phyloP scores from a whole-genome alignment of 1,140 invertebrate genomes.

The Heliconius congener region DNA sequence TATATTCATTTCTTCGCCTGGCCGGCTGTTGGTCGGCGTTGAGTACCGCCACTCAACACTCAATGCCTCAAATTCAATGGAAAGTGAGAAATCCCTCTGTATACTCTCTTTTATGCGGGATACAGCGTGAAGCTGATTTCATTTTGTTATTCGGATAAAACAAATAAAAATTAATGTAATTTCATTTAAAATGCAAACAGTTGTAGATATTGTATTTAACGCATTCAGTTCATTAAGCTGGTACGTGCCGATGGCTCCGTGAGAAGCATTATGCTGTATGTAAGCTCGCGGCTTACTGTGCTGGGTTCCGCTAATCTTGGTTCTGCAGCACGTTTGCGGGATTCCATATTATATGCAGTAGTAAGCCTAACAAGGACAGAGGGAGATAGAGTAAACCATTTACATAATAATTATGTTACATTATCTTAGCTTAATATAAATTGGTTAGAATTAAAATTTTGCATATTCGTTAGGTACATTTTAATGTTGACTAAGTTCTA shows the following conservation, averaged over 20 bases:
- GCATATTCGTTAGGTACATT: no score
- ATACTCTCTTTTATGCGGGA: no score
- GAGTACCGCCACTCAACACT: no score
- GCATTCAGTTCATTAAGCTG: not conserved
- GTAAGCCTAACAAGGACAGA: not conserved
- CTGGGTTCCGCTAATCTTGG: not conserved
- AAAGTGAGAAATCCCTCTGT: no score
- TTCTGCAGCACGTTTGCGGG: not conserved
- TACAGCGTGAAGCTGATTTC: no score
- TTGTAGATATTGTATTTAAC: not conserved
- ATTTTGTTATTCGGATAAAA: no score
- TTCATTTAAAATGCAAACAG: not conserved
- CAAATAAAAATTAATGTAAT: not conserved
- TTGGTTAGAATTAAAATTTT: no score
- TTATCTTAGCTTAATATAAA: not conserved
- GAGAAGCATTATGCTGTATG: constrained; percentile 9
- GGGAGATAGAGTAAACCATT: not conserved
- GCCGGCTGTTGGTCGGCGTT: no score
- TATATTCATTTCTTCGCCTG: no score
- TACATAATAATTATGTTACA: not conserved
- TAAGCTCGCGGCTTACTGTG: not conserved
- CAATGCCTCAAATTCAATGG: no score
- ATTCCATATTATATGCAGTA: not conserved
- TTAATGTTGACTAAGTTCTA: no score
- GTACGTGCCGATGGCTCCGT: constrained; percentile 7